These are phyloP conservation scores for Streptopelia turtur DNA, from an alignment of 2,797 vertebrate genomes.

Conservation along the genomic window DNA sequence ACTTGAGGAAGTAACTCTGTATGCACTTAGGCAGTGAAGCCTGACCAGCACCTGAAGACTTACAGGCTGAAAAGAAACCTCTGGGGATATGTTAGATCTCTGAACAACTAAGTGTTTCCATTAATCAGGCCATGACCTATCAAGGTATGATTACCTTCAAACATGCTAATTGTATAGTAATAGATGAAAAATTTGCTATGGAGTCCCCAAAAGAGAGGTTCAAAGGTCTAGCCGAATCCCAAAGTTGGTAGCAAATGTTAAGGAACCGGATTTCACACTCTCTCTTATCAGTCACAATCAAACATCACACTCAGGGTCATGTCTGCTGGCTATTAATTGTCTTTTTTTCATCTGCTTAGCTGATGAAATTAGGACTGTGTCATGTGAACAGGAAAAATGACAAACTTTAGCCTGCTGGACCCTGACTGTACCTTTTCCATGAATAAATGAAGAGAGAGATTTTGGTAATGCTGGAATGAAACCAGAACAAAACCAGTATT, in stretches of 20 bases:
- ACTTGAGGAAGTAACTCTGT: neutral
- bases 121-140: neutral
- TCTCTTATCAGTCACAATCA: neutral
- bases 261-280: neutral
- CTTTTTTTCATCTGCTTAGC: neutral
- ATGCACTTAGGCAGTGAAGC: neutral
- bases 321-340: neutral
- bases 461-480: neutral
- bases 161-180: neutral
- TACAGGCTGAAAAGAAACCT: neutral
- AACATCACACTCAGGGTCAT: neutral
- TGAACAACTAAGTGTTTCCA: neutral
- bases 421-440: neutral
- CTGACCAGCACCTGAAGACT: neutral
- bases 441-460: neutral
- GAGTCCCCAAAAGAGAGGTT: neutral
- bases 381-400: rapidly evolving
- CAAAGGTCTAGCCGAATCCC: neutral
- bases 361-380: neutral
- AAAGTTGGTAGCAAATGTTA: neutral
- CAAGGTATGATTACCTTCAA: neutral
- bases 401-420: neutral
- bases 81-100: neutral
- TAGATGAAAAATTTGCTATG: neutral
- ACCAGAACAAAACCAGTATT: neutral